A percentile compares a stretch with the other conserved stretches of the same genome.
Conservation (phyloP, 1,140 invertebrate genomes). For the Anadara kagoshimensis region DNA sequence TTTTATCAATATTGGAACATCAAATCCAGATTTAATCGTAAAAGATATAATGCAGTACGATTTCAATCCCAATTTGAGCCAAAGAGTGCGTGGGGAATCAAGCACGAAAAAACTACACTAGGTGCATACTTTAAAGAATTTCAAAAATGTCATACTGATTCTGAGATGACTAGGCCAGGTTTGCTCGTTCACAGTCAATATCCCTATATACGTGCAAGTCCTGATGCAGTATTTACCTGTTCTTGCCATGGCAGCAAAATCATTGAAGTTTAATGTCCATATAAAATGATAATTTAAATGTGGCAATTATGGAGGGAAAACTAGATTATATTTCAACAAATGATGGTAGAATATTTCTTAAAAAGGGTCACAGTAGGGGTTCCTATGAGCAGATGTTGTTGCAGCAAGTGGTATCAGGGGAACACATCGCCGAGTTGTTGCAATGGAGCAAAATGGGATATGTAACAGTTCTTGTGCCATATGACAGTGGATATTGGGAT, state of each 20-base stretch:
- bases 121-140: background rate
- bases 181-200: background rate
- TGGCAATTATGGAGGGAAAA: background rate
- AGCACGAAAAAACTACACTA: background rate
- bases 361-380: background rate
- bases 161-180: background rate
- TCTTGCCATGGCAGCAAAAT: slow-evolving; percentile 6
- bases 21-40: background rate
- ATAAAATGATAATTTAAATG: background rate
- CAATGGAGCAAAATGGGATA: slow-evolving; percentile 10
- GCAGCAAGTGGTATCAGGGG: background rate
- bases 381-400: slow-evolving; percentile 5
- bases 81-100: slow-evolving; percentile 6
- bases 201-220: slow-evolving; percentile 5
- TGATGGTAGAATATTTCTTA: background rate
- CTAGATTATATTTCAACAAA: background rate
- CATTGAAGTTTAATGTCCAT: slow-evolving; percentile 18
- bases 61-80: background rate
- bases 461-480: background rate
- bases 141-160: background rate
- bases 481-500: slow-evolving; percentile 1
- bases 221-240: slow-evolving; percentile 10
- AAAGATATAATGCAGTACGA: slow-evolving; percentile 4
- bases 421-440: background rate
- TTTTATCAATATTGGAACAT: background rate